A percentile compares a stretch with the other conserved stretches of the same genome.
Evolutionary conservation across 2,888 invertebrate species (phyloP).

Genomic region (Nomada fucata): DNA sequence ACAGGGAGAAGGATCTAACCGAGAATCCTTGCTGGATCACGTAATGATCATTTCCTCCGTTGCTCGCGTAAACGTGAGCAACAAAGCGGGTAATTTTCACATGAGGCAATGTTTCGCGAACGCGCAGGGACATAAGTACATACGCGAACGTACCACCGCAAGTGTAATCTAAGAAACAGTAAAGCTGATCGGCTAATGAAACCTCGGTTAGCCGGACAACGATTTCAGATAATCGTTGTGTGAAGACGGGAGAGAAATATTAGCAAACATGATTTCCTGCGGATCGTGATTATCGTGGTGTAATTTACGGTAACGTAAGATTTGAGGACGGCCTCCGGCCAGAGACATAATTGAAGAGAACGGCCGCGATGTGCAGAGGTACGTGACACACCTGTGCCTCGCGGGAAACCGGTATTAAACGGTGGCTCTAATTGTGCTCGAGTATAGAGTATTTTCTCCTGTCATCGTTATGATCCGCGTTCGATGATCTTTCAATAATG

Average conservation of each 20-base stretch:
- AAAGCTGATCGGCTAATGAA: slow-evolving; percentile 21
- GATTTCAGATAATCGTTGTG: slow-evolving; percentile 30
- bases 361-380: slow-evolving; percentile 47
- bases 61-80: not conserved
- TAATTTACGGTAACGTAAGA: slow-evolving; percentile 44
- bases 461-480: not conserved
- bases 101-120: not conserved
- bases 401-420: slow-evolving; percentile 32
- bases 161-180: not conserved
- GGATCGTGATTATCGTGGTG: slow-evolving; percentile 37
- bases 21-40: slow-evolving; percentile 1
- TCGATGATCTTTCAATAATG: not conserved
- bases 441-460: not conserved
- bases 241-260: slow-evolving; percentile 30
- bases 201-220: slow-evolving; percentile 27
- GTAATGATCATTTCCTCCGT: not conserved
- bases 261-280: slow-evolving; percentile 33
- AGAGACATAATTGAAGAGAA: slow-evolving; percentile 47
- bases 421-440: slow-evolving; percentile 10
- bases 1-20: not conserved
- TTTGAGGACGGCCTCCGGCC: slow-evolving; percentile 46
- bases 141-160: not conserved
- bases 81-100: not conserved
- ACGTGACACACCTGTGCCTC: slow-evolving; percentile 41
- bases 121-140: not conserved